These are phyloP conservation scores for Norana najaformis DNA, from an alignment of 2,888 invertebrate species.

Conservation along the genomic window DNA sequence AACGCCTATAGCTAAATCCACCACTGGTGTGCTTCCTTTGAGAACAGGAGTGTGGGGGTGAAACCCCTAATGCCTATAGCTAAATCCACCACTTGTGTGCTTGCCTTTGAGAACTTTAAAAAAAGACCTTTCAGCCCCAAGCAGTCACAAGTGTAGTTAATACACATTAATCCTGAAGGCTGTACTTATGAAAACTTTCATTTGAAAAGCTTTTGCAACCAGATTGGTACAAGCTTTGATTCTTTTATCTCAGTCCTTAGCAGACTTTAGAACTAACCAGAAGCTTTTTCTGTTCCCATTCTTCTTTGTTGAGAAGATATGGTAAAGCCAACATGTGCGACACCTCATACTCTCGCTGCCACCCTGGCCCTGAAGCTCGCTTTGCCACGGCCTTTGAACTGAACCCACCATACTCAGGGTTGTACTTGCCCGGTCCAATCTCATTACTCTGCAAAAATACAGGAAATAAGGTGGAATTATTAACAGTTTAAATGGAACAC, in stretches of 20 bases:
- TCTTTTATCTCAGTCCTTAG: background rate
- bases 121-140: too few species aligned
- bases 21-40: too few species aligned
- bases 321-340: conserved; percentile 57
- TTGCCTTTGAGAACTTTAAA: too few species aligned
- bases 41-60: too few species aligned
- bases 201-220: background rate
- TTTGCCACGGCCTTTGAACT: conserved; percentile 50
- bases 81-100: too few species aligned
- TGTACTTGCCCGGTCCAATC: conserved; percentile 58
- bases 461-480: background rate
- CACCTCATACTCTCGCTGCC: conserved; percentile 58
- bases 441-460: conserved; percentile 43
- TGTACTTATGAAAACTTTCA: background rate
- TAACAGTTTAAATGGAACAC: background rate
- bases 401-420: conserved; percentile 54
- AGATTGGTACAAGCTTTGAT: background rate
- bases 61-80: too few species aligned
- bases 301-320: conserved; percentile 59
- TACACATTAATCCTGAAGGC: background rate
- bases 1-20: too few species aligned
- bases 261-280: conserved; percentile 49
- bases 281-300: conserved; percentile 57
- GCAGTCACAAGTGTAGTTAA: background rate
- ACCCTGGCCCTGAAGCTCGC: conserved; percentile 56